Percentiles rank a stretch among this genome's conserved stretches.
Evolutionary conservation across 2,113 vertebrate genomes (phyloP).

Genomic region (Bufo bufo): DNA sequence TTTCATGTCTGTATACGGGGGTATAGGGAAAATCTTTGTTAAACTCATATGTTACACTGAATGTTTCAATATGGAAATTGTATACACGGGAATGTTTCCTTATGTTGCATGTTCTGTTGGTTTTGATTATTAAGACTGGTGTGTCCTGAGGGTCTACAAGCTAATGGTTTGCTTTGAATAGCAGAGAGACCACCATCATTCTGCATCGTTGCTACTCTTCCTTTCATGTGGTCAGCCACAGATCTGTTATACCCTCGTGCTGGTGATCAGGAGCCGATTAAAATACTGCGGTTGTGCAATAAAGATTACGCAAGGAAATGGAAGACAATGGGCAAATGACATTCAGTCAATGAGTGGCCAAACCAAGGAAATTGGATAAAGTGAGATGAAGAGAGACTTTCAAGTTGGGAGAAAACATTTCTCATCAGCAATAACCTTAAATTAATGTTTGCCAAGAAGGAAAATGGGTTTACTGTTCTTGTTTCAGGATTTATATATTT

Average conservation of each 20-base stretch:
- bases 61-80: background rate
- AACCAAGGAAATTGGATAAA: slow-evolving; percentile 17
- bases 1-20: background rate
- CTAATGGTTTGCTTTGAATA: slow-evolving; percentile 35
- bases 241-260: slow-evolving; percentile 11
- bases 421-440: background rate
- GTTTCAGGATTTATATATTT: background rate
- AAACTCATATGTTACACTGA: slow-evolving; percentile 26
- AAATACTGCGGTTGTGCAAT: slow-evolving; percentile 32
- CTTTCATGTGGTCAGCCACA: slow-evolving; percentile 41
- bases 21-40: background rate
- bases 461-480: slow-evolving; percentile 1
- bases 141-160: slow-evolving; percentile 8
- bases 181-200: slow-evolving; percentile 29
- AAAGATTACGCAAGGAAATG: slow-evolving; percentile 30
- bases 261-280: slow-evolving; percentile 37
- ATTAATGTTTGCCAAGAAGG: background rate
- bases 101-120: background rate
- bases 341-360: slow-evolving; percentile 10
- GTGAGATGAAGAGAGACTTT: slow-evolving; percentile 29
- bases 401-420: background rate
- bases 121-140: slow-evolving; percentile 9
- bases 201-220: background rate
- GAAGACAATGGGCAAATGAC: background rate
- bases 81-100: slow-evolving; percentile 7